A percentile compares a stretch with the other conserved stretches of the same genome.
Evolutionary conservation across 2,888 invertebrate genomes (phyloP).

Genomic region (Latrodectus elegans): DNA sequence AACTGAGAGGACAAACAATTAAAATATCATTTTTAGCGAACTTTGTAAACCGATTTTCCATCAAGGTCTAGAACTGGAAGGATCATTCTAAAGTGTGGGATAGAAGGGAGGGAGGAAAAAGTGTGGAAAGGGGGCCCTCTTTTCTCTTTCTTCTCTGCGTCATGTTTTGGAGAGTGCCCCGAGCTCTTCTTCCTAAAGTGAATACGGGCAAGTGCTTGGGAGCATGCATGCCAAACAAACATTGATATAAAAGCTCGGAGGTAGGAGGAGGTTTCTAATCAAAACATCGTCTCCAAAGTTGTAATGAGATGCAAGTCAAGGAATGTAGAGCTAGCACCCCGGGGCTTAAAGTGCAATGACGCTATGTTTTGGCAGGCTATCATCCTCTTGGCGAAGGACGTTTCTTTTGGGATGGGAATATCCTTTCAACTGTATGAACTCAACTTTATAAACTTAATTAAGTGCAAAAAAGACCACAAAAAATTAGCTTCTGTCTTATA

Average conservation of each 20-base stretch:
- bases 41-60: conserved; percentile 54
- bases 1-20: conserved; percentile 41
- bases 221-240: conserved; percentile 65
- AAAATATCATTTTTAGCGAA: conserved; percentile 57
- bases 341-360: conserved; percentile 39
- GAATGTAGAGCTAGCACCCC: conserved; percentile 65
- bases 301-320: conserved; percentile 69
- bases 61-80: conserved; percentile 16
- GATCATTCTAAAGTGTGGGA: neutral
- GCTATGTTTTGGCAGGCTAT: conserved; percentile 40
- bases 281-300: conserved; percentile 69
- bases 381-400: conserved; percentile 18
- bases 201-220: conserved; percentile 54
- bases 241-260: conserved; percentile 67
- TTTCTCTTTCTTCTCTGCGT: conserved; percentile 22
- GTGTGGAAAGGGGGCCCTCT: neutral
- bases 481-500: neutral
- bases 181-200: conserved; percentile 47
- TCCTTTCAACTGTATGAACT: neutral
- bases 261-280: conserved; percentile 68
- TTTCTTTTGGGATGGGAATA: neutral
- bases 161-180: conserved; percentile 26
- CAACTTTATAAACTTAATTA: neutral
- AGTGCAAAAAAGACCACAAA: neutral
- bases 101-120: conserved; percentile 28